phyloP scores from a whole-genome alignment of 2,797 vertebrate genomes.

The Lepilemur ruficaudatus region DNA sequence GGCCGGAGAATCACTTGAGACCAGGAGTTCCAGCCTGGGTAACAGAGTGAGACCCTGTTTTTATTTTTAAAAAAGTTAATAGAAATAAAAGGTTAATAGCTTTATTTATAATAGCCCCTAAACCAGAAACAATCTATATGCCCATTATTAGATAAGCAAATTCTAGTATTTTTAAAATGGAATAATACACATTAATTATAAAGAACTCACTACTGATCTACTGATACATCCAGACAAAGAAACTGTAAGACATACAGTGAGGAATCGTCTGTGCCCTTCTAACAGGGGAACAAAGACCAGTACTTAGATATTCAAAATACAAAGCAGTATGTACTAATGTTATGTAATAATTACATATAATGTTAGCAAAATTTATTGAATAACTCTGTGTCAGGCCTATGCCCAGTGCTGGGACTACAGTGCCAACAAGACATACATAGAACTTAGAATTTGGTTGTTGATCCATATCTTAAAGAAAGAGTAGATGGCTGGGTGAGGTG shows the following conservation, averaged over 20 bases:
- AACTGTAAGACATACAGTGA: neutral
- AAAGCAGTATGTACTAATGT: neutral
- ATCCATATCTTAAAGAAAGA: neutral
- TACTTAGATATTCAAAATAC: neutral
- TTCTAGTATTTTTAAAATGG: neutral
- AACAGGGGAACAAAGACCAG: neutral
- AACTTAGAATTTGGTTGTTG: neutral
- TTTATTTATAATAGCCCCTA: neutral
- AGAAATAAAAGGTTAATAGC: neutral
- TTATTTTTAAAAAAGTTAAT: too few relatives aligned
- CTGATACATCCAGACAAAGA: neutral
- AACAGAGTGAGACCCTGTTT: too few relatives aligned
- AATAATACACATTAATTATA: neutral
- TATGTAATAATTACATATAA: neutral
- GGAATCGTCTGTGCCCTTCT: neutral
- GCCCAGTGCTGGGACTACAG: neutral
- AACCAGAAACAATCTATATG: neutral
- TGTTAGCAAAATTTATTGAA: neutral
- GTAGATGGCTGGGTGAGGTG: neutral
- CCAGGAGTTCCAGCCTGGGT: too few relatives aligned
- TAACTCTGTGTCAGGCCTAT: neutral
- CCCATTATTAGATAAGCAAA: neutral
- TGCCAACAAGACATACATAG: neutral
- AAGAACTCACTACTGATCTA: neutral
- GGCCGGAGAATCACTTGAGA: too few relatives aligned